phyloP scores from a whole-genome alignment of 1,140 invertebrate species.

The Adelges cooleyi region DNA sequence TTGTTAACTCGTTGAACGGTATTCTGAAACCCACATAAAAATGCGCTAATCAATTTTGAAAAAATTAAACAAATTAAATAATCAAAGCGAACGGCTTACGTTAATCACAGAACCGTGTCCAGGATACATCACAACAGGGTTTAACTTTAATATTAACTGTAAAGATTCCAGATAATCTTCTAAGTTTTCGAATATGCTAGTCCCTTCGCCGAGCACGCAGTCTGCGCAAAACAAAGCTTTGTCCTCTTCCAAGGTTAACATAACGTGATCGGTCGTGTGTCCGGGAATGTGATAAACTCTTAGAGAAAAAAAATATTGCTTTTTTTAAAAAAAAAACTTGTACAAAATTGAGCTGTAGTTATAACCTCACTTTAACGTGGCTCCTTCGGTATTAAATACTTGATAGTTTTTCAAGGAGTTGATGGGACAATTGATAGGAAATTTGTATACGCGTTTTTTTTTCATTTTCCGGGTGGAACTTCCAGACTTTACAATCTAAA shows the following conservation, averaged over 20 bases:
- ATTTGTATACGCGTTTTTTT: constrained; percentile 21
- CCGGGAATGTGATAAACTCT: constrained; percentile 83
- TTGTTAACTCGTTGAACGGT: constrained; percentile 60
- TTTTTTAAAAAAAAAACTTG: too few species aligned
- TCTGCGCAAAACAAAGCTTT: constrained; percentile 87
- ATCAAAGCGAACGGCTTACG: constrained; percentile 38
- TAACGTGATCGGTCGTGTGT: constrained; percentile 87
- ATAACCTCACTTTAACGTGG: constrained; percentile 54
- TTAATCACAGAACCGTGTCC: constrained; percentile 83
- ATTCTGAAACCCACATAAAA: constrained; percentile 42
- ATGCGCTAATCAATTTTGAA: background rate
- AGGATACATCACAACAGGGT: constrained; percentile 77
- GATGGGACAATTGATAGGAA: too few species aligned
- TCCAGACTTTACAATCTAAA: constrained; percentile 48
- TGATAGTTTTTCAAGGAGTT: constrained; percentile 64
- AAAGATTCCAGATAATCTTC: constrained; percentile 82
- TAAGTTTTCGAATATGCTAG: constrained; percentile 83
- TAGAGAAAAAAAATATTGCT: constrained; percentile 30
- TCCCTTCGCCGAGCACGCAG: constrained; percentile 89
- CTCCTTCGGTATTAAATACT: constrained; percentile 70
- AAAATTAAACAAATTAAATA: background rate
- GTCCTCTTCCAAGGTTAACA: constrained; percentile 70
- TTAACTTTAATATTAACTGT: constrained; percentile 59
- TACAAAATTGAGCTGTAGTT: too few species aligned
- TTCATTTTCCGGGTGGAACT: constrained; percentile 30